These are phyloP conservation scores for Ichneumoninae sp. DNA, from an alignment of 2,888 invertebrate genomes.

Conservation along the genomic window DNA sequence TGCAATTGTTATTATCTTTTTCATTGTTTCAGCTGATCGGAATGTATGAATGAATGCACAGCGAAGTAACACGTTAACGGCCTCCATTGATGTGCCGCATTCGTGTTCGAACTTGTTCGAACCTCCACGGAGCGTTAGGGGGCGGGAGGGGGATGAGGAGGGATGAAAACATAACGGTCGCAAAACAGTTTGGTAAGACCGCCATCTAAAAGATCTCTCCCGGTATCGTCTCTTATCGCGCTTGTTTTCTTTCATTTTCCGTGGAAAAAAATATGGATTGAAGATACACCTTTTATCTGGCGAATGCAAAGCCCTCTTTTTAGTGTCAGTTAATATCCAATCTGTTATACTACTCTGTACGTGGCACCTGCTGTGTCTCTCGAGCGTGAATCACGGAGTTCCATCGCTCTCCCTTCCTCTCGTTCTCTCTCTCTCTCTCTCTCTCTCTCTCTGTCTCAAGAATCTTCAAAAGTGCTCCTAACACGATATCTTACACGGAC, in stretches of 20 bases:
- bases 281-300: background rate
- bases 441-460: conserved; percentile 1
- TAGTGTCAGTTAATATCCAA: background rate
- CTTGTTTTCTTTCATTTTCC: background rate
- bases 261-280: background rate
- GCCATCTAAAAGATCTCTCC: background rate
- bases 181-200: background rate
- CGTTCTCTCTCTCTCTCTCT: background rate
- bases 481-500: conserved; percentile 15
- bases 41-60: conserved; percentile 11
- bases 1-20: background rate
- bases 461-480: conserved; percentile 48
- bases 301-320: background rate
- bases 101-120: background rate
- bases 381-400: conserved; percentile 42
- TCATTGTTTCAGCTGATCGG: conserved; percentile 11
- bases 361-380: conserved; percentile 28
- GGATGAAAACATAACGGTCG: conserved; percentile 19
- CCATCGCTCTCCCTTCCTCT: background rate
- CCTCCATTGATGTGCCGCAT: conserved; percentile 8
- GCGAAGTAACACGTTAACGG: conserved; percentile 10
- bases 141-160: background rate
- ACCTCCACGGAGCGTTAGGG: background rate
- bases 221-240: conserved; percentile 1
- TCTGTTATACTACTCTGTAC: conserved; percentile 16